phyloP scores from a whole-genome alignment of 1,140 invertebrate genomes.

The Drosophila orena region DNA sequence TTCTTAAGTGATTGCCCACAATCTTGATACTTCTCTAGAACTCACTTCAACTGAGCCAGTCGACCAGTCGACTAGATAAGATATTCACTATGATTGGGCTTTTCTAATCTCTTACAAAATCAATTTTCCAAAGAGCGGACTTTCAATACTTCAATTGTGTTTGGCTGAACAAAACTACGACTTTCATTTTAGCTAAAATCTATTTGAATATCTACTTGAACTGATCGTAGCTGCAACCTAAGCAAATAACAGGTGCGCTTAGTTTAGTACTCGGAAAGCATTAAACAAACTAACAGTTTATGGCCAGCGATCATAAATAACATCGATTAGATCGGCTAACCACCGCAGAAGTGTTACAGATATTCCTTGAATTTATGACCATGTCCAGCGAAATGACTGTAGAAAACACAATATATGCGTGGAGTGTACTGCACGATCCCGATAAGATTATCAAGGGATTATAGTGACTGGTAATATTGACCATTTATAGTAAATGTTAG shows the following conservation, averaged over 20 bases:
- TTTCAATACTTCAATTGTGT: neutral
- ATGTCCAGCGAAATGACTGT: constrained; percentile 32
- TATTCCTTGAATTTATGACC: constrained; percentile 41
- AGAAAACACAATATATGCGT: constrained; percentile 22
- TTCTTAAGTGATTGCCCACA: constrained; percentile 6
- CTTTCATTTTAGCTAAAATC: neutral
- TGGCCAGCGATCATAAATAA: constrained; percentile 43
- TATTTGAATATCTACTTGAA: neutral
- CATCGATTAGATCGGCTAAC: constrained; percentile 28
- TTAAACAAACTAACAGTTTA: neutral
- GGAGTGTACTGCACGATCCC: constrained; percentile 6
- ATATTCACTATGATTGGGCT: neutral
- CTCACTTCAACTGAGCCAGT: constrained; percentile 6
- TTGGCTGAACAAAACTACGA: neutral
- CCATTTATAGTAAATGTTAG: neutral
- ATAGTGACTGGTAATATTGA: constrained; percentile 22
- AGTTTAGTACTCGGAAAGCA: neutral
- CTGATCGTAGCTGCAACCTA: neutral
- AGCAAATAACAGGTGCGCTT: neutral
- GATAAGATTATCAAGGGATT: constrained; percentile 51
- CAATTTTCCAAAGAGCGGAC: neutral
- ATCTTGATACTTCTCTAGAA: constrained; percentile 1
- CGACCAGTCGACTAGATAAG: constrained; percentile 22
- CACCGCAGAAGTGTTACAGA: constrained; percentile 16
- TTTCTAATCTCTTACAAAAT: constrained; percentile 17